Base-by-base conservation (phyloP, 2,888 invertebrate genomes). In the Reticulitermes lucifugus region DNA sequence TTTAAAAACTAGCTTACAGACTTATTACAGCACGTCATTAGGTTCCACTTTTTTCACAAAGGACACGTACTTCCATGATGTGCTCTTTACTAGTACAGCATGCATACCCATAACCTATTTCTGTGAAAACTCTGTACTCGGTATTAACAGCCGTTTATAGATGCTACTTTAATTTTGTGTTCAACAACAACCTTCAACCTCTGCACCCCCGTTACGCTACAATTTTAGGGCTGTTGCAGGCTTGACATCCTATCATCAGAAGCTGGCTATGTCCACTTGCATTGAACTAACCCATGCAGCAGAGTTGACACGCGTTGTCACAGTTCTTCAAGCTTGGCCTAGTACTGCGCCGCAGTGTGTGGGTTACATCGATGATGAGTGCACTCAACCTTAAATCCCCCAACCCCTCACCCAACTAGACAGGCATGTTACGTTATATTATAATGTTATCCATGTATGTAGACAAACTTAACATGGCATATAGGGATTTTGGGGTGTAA, bases 401-500 rank as follows among this genome's bases (percentile, higher is more conserved):
- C 35, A 46, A 55, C 80, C 60, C 22, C 12, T 55, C 59, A 22
- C 22, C 55, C 59, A 46, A 46, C 35, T 22, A 12, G 35, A 41
- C 80, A 55, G 41, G n/a, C 81, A 70, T 81, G 81, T 81, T 81
- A 81, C 70, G 81, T 70, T 81, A 81, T 81, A 70, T 81, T 81
- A 81, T 80, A 80, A 80, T 81, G 81, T 81, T 81, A 70, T 81
- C 81, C 81, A 81, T 81, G 70, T 81, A 70, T 81, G 70, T 46
- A 81, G 65, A 70, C 81, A 81, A 81, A 81, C 81, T 81, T 81
- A 81, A 81, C 81, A 81, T 81, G 81, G 81, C 81, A 81, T 81
- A 81, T 81, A 81, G 81, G 81, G 81, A 81, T 81, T 77, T 81
- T 81, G 81, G 81, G 81, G 70, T 81, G 65, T 81, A 81, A 81